These are phyloP conservation scores for Crotalus adamanteus DNA, from an alignment of 2,797 vertebrate species.

Conservation along the genomic window DNA sequence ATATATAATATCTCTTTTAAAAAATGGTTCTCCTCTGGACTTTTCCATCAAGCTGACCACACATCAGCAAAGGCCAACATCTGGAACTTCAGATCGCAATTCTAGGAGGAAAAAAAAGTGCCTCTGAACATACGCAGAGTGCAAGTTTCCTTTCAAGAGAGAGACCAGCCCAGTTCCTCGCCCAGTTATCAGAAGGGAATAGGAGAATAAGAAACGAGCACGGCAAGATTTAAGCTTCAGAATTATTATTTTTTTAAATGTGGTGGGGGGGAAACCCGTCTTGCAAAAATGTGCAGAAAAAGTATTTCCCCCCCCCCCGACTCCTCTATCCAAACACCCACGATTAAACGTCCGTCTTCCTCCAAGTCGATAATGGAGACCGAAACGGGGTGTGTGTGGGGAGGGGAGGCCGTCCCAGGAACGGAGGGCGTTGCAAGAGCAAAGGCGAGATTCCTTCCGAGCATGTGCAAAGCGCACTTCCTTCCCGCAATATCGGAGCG, in stretches of 20 bases:
- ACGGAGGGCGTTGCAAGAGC: background rate
- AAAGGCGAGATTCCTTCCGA: background rate
- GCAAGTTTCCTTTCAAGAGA: background rate
- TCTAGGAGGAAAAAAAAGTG: too few relatives aligned
- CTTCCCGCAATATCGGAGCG: background rate
- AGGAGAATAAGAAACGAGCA: background rate
- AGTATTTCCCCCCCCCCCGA: background rate
- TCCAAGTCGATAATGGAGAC: background rate
- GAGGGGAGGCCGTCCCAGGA: background rate
- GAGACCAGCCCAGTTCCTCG: background rate
- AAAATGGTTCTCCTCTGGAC: background rate
- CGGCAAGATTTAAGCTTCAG: background rate
- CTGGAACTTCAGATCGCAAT: background rate
- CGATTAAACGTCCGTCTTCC: background rate
- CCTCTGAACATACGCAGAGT: background rate
- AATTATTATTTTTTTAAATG: too few relatives aligned
- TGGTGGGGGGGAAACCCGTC: background rate
- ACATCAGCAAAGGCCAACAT: background rate
- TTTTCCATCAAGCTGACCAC: background rate
- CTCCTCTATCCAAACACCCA: background rate
- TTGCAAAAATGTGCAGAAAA: slow-evolving; percentile 18
- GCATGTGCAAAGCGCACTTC: slow-evolving; percentile 24
- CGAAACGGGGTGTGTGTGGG: too few relatives aligned
- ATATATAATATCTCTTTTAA: background rate
- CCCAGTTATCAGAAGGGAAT: background rate